Conservation (phyloP, 2,888 invertebrate species). For the Leucozona laternaria region DNA sequence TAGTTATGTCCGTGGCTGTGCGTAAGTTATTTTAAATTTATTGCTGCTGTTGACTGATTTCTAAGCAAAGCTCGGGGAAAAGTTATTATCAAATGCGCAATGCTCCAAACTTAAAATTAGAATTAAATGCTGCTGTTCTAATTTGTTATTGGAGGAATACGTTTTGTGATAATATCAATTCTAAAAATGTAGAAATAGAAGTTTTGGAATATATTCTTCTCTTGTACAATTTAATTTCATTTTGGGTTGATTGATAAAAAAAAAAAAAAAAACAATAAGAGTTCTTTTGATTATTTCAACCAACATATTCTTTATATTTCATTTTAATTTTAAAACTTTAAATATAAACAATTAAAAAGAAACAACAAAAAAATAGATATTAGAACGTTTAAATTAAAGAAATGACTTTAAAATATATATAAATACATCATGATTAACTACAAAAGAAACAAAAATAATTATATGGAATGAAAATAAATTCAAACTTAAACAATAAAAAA, state of each 20-base stretch:
- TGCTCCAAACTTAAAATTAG: background rate
- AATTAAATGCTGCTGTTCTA: constrained; percentile 55
- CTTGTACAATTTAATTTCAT: constrained; percentile 35
- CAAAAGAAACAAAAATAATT: constrained; percentile 64
- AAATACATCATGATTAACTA: constrained; percentile 73
- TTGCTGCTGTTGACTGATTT: constrained; percentile 68
- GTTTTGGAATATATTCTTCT: constrained; percentile 27
- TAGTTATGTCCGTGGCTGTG: constrained; percentile 15
- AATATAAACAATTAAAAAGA: constrained; percentile 62
- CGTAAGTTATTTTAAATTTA: constrained; percentile 23
- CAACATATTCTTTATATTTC: constrained; percentile 52
- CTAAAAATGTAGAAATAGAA: background rate
- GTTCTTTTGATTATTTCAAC: constrained; percentile 67
- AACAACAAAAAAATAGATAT: constrained; percentile 64
- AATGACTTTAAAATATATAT: constrained; percentile 75
- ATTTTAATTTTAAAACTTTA: constrained; percentile 67
- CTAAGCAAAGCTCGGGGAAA: constrained; percentile 5
- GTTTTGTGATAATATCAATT: background rate
- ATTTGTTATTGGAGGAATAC: constrained; percentile 11
- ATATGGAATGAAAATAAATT: constrained; percentile 70
- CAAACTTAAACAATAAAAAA: constrained; percentile 75
- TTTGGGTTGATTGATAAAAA: constrained; percentile 35
- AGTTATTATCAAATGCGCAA: background rate
- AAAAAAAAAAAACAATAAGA: constrained; percentile 33
- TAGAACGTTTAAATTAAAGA: constrained; percentile 75